Evolutionary conservation across 1,140 invertebrate genomes (phyloP).

Genomic region (Lasioglossum albipes): DNA sequence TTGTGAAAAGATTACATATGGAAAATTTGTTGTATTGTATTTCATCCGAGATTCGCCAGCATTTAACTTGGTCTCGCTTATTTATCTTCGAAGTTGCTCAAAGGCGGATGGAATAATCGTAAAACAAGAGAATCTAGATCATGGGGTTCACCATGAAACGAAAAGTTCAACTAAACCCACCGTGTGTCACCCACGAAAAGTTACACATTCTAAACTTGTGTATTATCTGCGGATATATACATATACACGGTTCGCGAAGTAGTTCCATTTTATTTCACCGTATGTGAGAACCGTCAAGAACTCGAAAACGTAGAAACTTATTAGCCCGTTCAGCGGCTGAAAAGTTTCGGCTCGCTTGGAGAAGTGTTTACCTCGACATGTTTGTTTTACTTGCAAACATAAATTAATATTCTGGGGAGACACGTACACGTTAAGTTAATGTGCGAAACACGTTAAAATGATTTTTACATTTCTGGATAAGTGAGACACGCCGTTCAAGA

Average conservation of each 20-base stretch:
- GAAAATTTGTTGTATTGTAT: no score
- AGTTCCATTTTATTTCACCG: not conserved
- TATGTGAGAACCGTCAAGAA: not conserved
- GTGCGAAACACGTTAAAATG: no score
- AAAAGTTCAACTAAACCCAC: not conserved
- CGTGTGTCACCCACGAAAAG: not conserved
- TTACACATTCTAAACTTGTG: not conserved
- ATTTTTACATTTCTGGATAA: no score
- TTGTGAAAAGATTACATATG: no score
- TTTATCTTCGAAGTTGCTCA: not conserved
- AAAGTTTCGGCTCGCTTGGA: not conserved
- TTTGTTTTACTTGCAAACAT: not conserved
- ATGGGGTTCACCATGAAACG: not conserved
- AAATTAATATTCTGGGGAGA: not conserved
- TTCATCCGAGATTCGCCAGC: no score
- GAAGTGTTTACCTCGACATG: not conserved
- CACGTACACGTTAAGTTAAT: no score
- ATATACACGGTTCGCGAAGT: not conserved
- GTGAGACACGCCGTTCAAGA: no score
- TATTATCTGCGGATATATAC: no score
- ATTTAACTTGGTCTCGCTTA: not conserved
- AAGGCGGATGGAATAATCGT: not conserved
- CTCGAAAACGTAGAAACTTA: not conserved
- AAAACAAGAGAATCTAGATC: not conserved
- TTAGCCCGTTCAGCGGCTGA: not conserved